These are phyloP conservation scores for Paratilapia polleni DNA, from an alignment of 2,113 vertebrate genomes.

Conservation along the genomic window DNA sequence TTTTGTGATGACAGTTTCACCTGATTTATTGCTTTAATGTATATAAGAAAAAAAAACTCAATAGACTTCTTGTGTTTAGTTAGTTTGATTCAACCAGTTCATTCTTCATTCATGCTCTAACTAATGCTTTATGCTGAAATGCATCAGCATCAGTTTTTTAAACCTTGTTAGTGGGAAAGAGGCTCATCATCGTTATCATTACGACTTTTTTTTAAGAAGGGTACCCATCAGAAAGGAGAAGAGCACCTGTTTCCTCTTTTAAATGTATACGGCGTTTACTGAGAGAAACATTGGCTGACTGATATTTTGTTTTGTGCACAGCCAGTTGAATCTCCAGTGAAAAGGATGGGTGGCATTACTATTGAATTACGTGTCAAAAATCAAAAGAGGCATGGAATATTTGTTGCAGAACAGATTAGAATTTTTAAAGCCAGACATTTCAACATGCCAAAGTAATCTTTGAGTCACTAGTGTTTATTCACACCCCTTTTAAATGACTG, in stretches of 20 bases:
- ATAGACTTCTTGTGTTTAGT: not conserved
- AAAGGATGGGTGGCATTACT: not conserved
- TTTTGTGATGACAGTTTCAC: not conserved
- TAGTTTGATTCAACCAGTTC: not conserved
- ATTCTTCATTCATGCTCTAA: not conserved
- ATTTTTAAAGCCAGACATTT: not conserved
- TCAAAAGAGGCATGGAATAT: not conserved
- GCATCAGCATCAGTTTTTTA: not conserved
- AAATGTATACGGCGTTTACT: accelerated
- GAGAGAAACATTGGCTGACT: not conserved
- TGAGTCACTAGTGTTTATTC: not conserved
- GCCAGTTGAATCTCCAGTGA: not conserved
- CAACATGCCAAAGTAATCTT: not conserved
- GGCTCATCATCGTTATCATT: not conserved
- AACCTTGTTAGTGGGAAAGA: not conserved
- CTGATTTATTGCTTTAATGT: not conserved
- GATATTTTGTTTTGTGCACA: not conserved
- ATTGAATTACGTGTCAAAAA: not conserved
- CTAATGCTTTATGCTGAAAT: not conserved
- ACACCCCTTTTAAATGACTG: not conserved
- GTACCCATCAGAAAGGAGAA: not conserved
- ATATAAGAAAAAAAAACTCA: not conserved
- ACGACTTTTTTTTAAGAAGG: no score
- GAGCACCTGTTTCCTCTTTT: not conserved
- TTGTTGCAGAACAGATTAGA: not conserved